Percentiles rank a stretch among this genome's conserved stretches.
Conservation (phyloP, 2,797 vertebrate species). For the Sebastiscus albofasciatus region DNA sequence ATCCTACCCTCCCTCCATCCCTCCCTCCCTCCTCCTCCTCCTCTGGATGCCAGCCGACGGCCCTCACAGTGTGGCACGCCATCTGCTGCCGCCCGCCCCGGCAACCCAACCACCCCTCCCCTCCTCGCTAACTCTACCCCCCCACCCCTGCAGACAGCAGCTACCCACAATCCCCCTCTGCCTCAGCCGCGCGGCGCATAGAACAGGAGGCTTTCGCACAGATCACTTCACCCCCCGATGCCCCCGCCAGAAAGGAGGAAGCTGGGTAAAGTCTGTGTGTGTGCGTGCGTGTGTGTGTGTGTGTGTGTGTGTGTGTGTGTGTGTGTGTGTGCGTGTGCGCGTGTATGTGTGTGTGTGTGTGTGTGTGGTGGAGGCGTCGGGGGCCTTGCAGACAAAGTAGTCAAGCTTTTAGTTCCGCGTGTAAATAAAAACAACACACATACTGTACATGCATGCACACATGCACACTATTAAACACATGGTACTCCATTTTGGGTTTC, state of each 20-base stretch:
- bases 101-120: constrained; percentile 70
- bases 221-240: constrained; percentile 84
- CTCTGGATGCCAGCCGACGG: constrained; percentile 84
- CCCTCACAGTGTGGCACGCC: constrained; percentile 84
- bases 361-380: background rate
- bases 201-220: constrained; percentile 85
- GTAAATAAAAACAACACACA: constrained; percentile 55
- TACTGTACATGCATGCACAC: constrained; percentile 11
- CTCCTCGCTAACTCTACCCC: constrained; percentile 46
- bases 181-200: constrained; percentile 71
- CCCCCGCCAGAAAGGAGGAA: constrained; percentile 76
- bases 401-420: constrained; percentile 48
- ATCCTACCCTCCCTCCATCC: background rate
- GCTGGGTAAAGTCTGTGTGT: constrained; percentile 52
- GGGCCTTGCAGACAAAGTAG: constrained; percentile 47
- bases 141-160: constrained; percentile 78
- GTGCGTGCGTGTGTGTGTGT: background rate
- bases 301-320: too few relatives aligned
- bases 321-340: too few relatives aligned
- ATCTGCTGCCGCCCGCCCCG: constrained; percentile 82
- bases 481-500: constrained; percentile 3
- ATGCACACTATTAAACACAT: constrained; percentile 15
- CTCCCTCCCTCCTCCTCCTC: constrained; percentile 40
- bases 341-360: constrained; percentile 1
- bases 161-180: constrained; percentile 84